Percentiles rank a stretch among this genome's conserved stretches.
phyloP scores from a whole-genome alignment of 1,140 invertebrate species.

The Eulimnadia texana region DNA sequence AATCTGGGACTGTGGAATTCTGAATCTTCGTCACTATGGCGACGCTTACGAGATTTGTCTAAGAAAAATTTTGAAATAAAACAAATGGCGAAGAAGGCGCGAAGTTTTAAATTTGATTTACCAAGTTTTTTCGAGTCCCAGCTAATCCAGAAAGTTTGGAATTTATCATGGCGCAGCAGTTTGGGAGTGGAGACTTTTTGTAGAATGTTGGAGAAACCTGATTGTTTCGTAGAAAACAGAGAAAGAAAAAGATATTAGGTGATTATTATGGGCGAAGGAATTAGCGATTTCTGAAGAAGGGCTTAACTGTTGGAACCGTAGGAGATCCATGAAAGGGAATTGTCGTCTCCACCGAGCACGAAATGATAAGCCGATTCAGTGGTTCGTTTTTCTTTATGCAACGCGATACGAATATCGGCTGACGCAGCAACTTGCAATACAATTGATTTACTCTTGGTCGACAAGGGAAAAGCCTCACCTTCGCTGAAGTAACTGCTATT shows the following conservation, averaged over 20 bases:
- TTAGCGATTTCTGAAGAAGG: not conserved
- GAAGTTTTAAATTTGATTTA: not conserved
- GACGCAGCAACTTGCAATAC: conserved; percentile 6
- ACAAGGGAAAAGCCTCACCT: not conserved
- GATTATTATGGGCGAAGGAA: not conserved
- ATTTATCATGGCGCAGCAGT: not conserved
- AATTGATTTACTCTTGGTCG: conserved; percentile 5
- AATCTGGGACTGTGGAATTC: not conserved
- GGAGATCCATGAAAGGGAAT: conserved; percentile 6
- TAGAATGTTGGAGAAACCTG: not conserved
- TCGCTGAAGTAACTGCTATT: not conserved
- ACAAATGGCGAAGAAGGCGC: not conserved
- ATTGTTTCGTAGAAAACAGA: not conserved
- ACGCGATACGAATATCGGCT: not conserved
- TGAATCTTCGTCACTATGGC: not conserved
- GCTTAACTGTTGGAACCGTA: not conserved
- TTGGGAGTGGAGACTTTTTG: not conserved
- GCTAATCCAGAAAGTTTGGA: conserved; percentile 9
- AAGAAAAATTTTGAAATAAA: not conserved
- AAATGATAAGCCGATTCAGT: not conserved
- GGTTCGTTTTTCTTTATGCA: not conserved
- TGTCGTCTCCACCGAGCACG: conserved; percentile 1
- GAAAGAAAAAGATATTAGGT: not conserved
- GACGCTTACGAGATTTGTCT: not conserved
- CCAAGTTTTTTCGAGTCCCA: conserved; percentile 6